Conservation (phyloP, 2,797 vertebrate genomes). For the Neostethus bicornis region DNA sequence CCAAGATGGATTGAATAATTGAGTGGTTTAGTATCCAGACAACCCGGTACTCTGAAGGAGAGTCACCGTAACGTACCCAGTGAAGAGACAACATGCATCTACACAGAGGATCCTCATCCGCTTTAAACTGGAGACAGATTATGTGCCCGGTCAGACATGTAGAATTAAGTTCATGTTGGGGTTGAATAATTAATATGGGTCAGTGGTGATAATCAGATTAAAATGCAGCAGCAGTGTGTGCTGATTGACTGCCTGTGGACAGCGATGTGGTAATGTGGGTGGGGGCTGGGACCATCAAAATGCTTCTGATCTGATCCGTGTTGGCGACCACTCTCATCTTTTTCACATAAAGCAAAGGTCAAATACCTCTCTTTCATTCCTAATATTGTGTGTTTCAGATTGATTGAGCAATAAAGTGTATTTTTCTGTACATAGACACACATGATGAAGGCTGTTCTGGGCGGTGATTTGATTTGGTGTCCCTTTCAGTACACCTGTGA, state of each 20-base stretch:
- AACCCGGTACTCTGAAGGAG: not conserved
- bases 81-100: not conserved
- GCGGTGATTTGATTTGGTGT: too few relatives aligned
- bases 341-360: constrained; percentile 9
- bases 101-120: constrained; percentile 1
- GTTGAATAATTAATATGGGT: constrained; percentile 60
- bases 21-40: too few relatives aligned
- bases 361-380: constrained; percentile 14
- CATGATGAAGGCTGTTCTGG: too few relatives aligned
- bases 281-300: constrained; percentile 17
- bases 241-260: constrained; percentile 32
- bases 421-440: not conserved
- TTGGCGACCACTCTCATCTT: not conserved
- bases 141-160: constrained; percentile 42
- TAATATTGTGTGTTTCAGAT: constrained; percentile 3
- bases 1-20: not conserved
- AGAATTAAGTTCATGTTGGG: constrained; percentile 54
- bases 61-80: not conserved
- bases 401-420: not conserved
- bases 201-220: constrained; percentile 65
- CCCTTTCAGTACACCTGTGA: too few relatives aligned
- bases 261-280: constrained; percentile 12
- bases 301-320: constrained; percentile 13
- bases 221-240: constrained; percentile 34
- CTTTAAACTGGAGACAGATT: constrained; percentile 39